These are phyloP conservation scores for Mionectes macconnelli DNA, from an alignment of 2,113 vertebrate species.

Conservation along the genomic window DNA sequence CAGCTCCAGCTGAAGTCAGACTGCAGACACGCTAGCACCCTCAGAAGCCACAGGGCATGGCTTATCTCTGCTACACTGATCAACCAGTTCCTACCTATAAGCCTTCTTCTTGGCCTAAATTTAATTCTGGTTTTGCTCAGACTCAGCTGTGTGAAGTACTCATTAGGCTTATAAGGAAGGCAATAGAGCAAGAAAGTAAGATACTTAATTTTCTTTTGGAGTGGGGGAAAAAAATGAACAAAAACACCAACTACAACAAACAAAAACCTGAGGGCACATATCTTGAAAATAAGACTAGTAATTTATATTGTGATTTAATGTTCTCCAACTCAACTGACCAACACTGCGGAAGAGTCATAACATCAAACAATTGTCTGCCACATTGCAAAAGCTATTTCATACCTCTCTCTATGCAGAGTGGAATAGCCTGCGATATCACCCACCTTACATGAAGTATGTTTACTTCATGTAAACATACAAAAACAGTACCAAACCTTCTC, in stretches of 20 bases:
- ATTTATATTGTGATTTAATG: neutral
- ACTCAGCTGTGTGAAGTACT: neutral
- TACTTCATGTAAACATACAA: neutral
- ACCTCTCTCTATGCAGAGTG: neutral
- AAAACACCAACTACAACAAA: too few species aligned
- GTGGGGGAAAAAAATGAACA: neutral
- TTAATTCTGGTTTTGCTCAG: neutral
- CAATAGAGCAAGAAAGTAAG: rapidly evolving
- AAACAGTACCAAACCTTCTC: neutral
- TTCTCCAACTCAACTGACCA: neutral
- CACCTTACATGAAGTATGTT: too few species aligned
- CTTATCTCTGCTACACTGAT: neutral
- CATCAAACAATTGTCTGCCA: neutral
- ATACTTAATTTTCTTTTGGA: neutral
- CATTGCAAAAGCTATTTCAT: neutral
- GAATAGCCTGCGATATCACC: neutral
- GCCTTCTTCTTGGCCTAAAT: neutral
- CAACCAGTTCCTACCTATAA: neutral
- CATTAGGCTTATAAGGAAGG: neutral
- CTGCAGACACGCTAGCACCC: rapidly evolving
- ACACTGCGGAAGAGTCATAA: neutral
- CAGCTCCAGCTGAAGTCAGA: neutral
- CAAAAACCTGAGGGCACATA: neutral
- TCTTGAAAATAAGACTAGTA: neutral
- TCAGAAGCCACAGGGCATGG: neutral